Evolutionary conservation across 2,113 vertebrate genomes (phyloP).

Genomic region (Cygnus atratus): DNA sequence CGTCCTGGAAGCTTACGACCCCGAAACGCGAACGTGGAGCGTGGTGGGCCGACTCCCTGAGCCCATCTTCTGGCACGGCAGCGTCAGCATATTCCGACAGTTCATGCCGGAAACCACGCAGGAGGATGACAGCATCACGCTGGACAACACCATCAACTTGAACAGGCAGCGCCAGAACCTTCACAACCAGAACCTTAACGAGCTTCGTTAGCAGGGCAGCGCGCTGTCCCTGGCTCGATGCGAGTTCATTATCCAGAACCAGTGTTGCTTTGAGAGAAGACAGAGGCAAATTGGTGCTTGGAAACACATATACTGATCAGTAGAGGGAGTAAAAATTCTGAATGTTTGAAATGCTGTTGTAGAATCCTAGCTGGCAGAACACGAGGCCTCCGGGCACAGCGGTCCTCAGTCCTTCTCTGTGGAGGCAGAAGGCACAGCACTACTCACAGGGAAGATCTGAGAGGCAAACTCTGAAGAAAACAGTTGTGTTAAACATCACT

Average conservation of each 20-base stretch:
- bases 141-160: conserved; percentile 79
- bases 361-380: neutral
- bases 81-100: conserved; percentile 98
- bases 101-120: conserved; percentile 90
- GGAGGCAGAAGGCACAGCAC: rapidly evolving
- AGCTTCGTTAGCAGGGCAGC: conserved; percentile 73
- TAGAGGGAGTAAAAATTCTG: neutral
- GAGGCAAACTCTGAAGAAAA: neutral
- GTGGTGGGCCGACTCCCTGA: conserved; percentile 88
- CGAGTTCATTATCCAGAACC: neutral
- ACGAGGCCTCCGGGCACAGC: neutral
- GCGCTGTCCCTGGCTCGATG: rapidly evolving
- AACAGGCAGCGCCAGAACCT: conserved; percentile 76
- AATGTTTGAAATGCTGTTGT: neutral
- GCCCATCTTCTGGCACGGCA: conserved; percentile 98
- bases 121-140: conserved; percentile 71
- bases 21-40: conserved; percentile 79
- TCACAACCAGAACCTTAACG: conserved; percentile 81
- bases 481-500: rapidly evolving
- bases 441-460: neutral
- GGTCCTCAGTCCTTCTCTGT: neutral
- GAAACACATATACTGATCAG: neutral
- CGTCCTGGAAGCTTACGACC: conserved; percentile 90
- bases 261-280: neutral
- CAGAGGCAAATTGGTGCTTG: neutral